Evolutionary conservation across 2,797 vertebrate genomes (phyloP), one percentile per base, ranked within the genome.

Genomic region (Hemibagrus guttatus): DNA sequence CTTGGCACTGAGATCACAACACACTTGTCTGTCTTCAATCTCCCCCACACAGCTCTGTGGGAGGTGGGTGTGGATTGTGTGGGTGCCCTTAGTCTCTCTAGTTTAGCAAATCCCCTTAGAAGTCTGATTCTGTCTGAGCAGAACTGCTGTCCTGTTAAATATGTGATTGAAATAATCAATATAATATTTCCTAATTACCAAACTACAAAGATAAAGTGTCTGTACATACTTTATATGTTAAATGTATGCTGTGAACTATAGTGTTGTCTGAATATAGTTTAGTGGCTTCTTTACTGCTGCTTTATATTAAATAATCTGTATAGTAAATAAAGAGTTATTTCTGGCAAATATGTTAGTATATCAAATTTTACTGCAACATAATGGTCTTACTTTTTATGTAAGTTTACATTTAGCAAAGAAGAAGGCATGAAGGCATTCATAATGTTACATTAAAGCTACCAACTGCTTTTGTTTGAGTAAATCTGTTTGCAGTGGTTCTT

Each of bases 1-100:
- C 84, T 91, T 93, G 91, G 90, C 91, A 86, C 79, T 78, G 81
- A 93, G 87, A 93, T 93, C 91, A 92, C 84, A 94, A 90, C 84
- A 58, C 21, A 54, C 88, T 92, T 88, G 91, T 94, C 92, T 95
- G 93, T 90, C 91, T 92, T 90, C 91, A 92, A 89, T 92, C 90
- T 92, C 90, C 63, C 84, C 82, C 90, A 89, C 87, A 87, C 84
- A 35, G 86, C 86, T 82, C 63, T 26, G 83, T 68, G 78, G 85
- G 87, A 81, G 85, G 84, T 83, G 85, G 84, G 87, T 87, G 81
- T 80, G 58, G 59, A 75, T 84, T 58, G 84, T 89, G 78, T 78
- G 89, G 81, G 84, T 84, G 84, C 88, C 88, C 89, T 94, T 93
- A 93, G 92, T 92, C 63, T 75, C 85, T 91, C 28, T 76, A 88